Conservation (phyloP, 2,113 vertebrate genomes). For the Eublepharis macularius region DNA sequence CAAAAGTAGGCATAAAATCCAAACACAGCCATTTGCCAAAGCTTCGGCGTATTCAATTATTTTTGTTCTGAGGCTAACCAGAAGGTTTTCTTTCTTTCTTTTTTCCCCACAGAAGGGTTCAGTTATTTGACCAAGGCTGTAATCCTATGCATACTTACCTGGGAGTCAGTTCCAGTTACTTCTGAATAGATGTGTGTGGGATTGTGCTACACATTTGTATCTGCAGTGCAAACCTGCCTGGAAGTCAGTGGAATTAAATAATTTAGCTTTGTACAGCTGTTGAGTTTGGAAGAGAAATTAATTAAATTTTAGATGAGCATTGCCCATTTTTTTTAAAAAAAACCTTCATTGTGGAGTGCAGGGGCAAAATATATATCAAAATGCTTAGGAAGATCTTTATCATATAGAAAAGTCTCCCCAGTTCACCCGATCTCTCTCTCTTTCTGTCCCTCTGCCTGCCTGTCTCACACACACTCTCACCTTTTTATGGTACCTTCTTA, state of each 20-base stretch:
- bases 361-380: too few species aligned
- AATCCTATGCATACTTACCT: too few species aligned
- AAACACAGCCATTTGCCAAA: constrained; percentile 8
- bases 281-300: background rate
- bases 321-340: background rate
- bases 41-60: constrained; percentile 21
- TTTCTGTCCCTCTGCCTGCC: too few species aligned
- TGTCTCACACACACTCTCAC: too few species aligned
- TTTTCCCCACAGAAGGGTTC: background rate
- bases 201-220: too few species aligned
- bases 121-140: background rate
- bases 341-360: background rate
- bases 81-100: too few species aligned
- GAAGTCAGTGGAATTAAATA: constrained; percentile 10
- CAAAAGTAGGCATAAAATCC: constrained; percentile 46
- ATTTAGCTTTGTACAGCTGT: background rate
- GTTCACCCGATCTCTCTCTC: too few species aligned
- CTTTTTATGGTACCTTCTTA: too few species aligned
- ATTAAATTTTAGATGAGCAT: background rate
- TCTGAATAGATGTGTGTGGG: too few species aligned
- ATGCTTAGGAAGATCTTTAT: too few species aligned
- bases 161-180: too few species aligned
- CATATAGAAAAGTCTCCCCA: too few species aligned
- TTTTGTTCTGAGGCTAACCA: constrained; percentile 7
- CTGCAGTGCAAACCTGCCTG: background rate